phyloP scores from a whole-genome alignment of 2,113 vertebrate species.

The Spermophilus dauricus region DNA sequence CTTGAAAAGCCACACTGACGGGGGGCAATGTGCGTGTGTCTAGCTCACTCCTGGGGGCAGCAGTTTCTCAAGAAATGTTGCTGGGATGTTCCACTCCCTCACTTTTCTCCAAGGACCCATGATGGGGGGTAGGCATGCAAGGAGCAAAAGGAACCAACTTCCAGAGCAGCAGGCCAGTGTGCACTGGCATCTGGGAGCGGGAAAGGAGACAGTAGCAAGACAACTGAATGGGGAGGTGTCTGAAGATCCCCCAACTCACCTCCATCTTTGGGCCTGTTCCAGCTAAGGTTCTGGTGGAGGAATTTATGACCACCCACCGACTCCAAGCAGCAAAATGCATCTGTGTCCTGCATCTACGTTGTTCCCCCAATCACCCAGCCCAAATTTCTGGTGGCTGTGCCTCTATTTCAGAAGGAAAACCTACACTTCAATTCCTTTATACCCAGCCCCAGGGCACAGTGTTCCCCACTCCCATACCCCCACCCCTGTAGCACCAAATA shows the following conservation, averaged over 20 bases:
- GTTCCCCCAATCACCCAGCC: constrained; percentile 89
- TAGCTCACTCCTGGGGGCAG: neutral
- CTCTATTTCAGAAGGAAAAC: constrained; percentile 84
- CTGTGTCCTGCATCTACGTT: constrained; percentile 88
- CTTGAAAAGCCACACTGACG: neutral
- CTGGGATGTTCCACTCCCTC: neutral
- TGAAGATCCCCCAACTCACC: neutral
- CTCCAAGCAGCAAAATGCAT: constrained; percentile 92
- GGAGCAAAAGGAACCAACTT: neutral
- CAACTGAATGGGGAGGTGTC: neutral
- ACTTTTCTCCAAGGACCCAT: neutral
- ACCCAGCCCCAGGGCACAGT: no score
- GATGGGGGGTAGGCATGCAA: neutral
- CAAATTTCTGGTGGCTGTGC: constrained; percentile 84
- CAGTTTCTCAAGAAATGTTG: neutral
- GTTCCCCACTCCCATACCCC: neutral
- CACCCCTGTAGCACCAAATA: neutral
- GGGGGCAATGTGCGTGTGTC: neutral
- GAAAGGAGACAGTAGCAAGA: no score
- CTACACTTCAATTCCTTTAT: constrained; percentile 80
- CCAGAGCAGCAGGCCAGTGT: neutral
- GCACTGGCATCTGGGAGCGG: neutral
- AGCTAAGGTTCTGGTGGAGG: neutral
- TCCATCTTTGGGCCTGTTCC: neutral
- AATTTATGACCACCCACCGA: constrained; percentile 16